A percentile compares a stretch with the other conserved stretches of the same genome.
Conservation (phyloP, 2,888 invertebrate species). For the Atrina japonica region DNA sequence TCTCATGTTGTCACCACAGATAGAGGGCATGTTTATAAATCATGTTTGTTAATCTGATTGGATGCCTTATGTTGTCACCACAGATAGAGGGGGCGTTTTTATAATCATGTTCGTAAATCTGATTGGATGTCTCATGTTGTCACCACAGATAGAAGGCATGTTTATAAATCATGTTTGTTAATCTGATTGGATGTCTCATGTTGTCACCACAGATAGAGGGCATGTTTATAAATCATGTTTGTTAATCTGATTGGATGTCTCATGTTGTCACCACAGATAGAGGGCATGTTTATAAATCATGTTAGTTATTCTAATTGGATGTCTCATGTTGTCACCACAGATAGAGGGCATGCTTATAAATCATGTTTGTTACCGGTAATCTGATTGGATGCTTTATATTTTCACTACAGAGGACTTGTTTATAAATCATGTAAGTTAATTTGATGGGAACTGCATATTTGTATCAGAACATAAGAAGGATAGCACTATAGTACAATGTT, state of each 20-base stretch:
- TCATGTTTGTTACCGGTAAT: slow-evolving; percentile 73
- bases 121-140: slow-evolving; percentile 80
- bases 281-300: slow-evolving; percentile 57
- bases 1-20: slow-evolving; percentile 79
- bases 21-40: slow-evolving; percentile 58
- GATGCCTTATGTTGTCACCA: slow-evolving; percentile 80
- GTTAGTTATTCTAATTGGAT: slow-evolving; percentile 76
- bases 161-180: slow-evolving; percentile 64
- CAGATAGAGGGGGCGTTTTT: slow-evolving; percentile 62
- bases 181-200: slow-evolving; percentile 80
- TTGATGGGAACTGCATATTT: too few relatives aligned
- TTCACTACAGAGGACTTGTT: slow-evolving; percentile 71
- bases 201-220: slow-evolving; percentile 75
- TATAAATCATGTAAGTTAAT: slow-evolving; percentile 63
- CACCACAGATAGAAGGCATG: slow-evolving; percentile 69
- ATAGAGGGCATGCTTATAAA: slow-evolving; percentile 59
- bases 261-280: slow-evolving; percentile 79
- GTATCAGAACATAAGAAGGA: too few relatives aligned
- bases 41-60: slow-evolving; percentile 72
- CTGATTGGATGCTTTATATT: slow-evolving; percentile 80
- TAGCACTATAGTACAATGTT: too few relatives aligned
- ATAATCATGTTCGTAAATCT: slow-evolving; percentile 67
- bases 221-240: slow-evolving; percentile 62
- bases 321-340: slow-evolving; percentile 80
- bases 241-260: slow-evolving; percentile 77